phyloP scores from a whole-genome alignment of 2,113 vertebrate genomes.

The Chaetorhynchus papuensis region DNA sequence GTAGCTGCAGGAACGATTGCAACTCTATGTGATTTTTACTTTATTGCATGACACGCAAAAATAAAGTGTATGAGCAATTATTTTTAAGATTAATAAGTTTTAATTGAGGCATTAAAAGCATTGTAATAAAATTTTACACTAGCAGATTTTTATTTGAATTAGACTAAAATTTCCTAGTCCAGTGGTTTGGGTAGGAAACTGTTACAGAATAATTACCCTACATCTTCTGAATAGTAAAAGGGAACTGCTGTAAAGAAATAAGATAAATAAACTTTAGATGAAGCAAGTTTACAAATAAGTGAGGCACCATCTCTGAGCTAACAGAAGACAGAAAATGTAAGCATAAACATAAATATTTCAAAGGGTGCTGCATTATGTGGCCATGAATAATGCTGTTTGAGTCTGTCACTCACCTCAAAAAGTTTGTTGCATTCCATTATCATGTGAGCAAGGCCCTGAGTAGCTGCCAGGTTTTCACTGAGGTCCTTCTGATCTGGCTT shows the following conservation, averaged over 20 bases:
- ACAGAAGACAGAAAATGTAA: slow-evolving; percentile 16
- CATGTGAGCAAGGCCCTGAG: slow-evolving; percentile 96
- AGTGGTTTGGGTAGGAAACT: neutral
- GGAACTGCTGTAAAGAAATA: neutral
- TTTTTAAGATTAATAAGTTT: neutral
- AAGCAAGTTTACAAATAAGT: slow-evolving; percentile 10
- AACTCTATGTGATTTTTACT: neutral
- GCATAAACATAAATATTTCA: slow-evolving; percentile 3
- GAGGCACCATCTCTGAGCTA: neutral
- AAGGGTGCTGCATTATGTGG: slow-evolving; percentile 12
- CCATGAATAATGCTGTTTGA: slow-evolving; percentile 56
- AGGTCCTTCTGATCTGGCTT: slow-evolving; percentile 97
- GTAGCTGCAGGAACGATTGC: neutral
- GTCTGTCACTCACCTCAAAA: slow-evolving; percentile 84
- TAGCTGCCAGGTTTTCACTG: slow-evolving; percentile 93
- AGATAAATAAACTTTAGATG: neutral
- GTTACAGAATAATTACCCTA: neutral
- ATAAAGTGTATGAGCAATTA: neutral
- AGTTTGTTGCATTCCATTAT: slow-evolving; percentile 91
- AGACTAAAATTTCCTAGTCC: neutral
- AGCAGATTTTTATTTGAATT: neutral
- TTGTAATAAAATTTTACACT: neutral
- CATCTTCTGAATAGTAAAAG: neutral
- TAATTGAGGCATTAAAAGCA: neutral
- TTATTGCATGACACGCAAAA: neutral